Conservation (phyloP, 2,888 invertebrate species). For the Diarsia mendica region DNA sequence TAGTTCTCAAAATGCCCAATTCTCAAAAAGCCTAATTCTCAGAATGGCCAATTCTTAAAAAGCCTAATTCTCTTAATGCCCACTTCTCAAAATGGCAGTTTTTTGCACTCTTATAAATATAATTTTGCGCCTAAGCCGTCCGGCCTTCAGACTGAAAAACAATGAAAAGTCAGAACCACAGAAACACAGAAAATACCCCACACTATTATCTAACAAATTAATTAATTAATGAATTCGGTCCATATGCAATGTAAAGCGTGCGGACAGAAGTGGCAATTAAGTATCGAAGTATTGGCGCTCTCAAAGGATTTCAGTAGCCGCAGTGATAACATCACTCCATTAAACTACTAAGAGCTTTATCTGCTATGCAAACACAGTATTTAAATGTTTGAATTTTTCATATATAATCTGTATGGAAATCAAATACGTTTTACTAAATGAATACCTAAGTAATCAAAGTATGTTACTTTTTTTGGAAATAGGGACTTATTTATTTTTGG, state of each 20-base stretch:
- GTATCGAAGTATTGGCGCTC: slow-evolving; percentile 11
- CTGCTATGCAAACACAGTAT: slow-evolving; percentile 3
- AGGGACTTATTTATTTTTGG: not conserved
- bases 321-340: slow-evolving; percentile 21
- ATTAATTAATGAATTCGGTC: not conserved
- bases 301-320: slow-evolving; percentile 13
- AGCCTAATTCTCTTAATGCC: too few relatives aligned
- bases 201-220: not conserved
- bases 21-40: too few relatives aligned
- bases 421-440: not conserved
- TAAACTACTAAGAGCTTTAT: slow-evolving; percentile 5
- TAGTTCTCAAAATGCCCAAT: too few relatives aligned
- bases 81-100: too few relatives aligned
- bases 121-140: too few relatives aligned
- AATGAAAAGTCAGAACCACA: not conserved
- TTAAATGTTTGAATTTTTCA: not conserved
- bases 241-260: slow-evolving; percentile 6
- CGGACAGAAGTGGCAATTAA: not conserved
- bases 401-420: not conserved
- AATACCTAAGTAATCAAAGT: not conserved
- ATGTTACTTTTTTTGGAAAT: not conserved
- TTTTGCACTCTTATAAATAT: too few relatives aligned
- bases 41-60: too few relatives aligned
- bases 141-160: not conserved
- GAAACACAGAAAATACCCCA: not conserved